Evolutionary conservation across 2,797 vertebrate genomes (phyloP).

Genomic region (Enteromius viviparus): DNA sequence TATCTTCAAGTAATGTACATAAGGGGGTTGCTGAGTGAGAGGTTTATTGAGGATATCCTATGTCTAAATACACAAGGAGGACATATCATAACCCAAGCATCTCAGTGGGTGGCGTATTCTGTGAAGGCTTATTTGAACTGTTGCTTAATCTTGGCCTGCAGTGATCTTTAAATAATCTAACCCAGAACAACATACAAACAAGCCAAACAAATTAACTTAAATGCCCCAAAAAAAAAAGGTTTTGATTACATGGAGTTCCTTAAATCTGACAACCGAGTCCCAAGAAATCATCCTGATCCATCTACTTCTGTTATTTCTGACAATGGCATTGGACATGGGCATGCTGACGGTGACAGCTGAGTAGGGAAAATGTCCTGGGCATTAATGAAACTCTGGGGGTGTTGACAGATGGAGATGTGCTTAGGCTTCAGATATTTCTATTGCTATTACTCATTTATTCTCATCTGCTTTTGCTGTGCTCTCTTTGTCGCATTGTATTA

Average conservation of each 20-base stretch:
- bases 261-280: conserved; percentile 1
- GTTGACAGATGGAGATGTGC: conserved; percentile 27
- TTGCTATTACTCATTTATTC: conserved; percentile 7
- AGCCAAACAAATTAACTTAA: not conserved
- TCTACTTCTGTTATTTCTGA: not conserved
- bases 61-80: not conserved
- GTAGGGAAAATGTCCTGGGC: not conserved
- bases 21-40: not conserved
- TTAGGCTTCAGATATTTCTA: conserved; percentile 6
- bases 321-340: not conserved
- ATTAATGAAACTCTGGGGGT: not conserved
- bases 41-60: not conserved
- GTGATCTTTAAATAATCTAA: conserved; percentile 23
- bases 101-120: conserved; percentile 21
- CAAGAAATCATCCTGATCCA: not conserved
- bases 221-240: not conserved
- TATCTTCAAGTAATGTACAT: not conserved
- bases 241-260: not conserved
- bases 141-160: conserved; percentile 1
- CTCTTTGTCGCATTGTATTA: not conserved
- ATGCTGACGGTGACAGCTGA: conserved; percentile 24
- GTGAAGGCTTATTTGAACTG: conserved; percentile 10
- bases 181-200: conserved; percentile 7
- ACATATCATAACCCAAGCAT: not conserved
- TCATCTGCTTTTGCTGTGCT: conserved; percentile 1